These are phyloP conservation scores for Petrolisthes cinctipes DNA, from an alignment of 2,888 invertebrate genomes.

Conservation along the genomic window DNA sequence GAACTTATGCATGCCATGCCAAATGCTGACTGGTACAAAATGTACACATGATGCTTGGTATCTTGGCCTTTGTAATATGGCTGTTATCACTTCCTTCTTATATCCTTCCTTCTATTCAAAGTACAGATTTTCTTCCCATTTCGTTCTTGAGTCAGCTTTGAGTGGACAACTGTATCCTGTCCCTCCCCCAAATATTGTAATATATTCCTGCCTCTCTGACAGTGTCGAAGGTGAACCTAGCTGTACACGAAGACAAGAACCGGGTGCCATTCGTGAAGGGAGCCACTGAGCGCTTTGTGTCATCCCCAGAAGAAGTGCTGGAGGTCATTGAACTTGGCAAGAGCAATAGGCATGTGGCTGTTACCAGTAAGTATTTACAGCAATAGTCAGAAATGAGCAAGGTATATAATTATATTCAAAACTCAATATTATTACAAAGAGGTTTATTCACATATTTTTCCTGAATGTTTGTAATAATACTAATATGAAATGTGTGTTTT, in stretches of 20 bases:
- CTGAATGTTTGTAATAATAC: not conserved
- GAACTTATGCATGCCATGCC: too few species aligned
- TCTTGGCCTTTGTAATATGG: not conserved
- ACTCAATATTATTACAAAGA: too few species aligned
- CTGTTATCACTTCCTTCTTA: not conserved
- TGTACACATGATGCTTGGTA: too few species aligned
- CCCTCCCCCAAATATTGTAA: not conserved
- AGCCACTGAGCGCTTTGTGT: slow-evolving; percentile 98
- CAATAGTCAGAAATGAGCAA: not conserved
- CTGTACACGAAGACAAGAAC: slow-evolving; percentile 99
- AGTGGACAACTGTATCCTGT: too few species aligned
- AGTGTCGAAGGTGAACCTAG: slow-evolving; percentile 97
- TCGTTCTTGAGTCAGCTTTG: not conserved
- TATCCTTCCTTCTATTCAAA: not conserved
- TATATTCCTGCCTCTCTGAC: slow-evolving; percentile 46
- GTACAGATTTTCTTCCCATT: not conserved
- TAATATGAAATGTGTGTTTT: not conserved
- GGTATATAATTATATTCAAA: not conserved
- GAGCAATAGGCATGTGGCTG: slow-evolving; percentile 98
- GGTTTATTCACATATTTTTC: not conserved
- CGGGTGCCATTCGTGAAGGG: slow-evolving; percentile 99
- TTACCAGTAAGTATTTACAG: slow-evolving; percentile 84
- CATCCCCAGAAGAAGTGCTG: slow-evolving; percentile 99
- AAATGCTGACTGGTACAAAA: too few species aligned
- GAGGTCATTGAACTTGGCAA: slow-evolving; percentile 99